Percentiles rank a stretch among this genome's conserved stretches.
phyloP scores from a whole-genome alignment of 2,113 vertebrate species.

The Benitochromis conjunctus region DNA sequence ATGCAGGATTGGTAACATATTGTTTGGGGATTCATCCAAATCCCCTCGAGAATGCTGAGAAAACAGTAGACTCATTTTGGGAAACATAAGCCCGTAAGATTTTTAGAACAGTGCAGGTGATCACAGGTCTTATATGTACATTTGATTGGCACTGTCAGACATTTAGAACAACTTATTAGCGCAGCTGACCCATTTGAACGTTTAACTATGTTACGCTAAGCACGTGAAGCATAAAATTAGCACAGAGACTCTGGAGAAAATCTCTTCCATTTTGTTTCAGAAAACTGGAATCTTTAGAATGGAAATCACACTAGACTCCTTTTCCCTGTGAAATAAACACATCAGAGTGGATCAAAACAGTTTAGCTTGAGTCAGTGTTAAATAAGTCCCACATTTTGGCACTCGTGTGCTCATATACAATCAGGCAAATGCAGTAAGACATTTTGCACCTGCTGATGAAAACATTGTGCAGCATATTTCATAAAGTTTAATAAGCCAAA shows the following conservation, averaged over 20 bases:
- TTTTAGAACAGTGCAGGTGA: conserved; percentile 19
- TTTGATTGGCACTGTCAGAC: conserved; percentile 40
- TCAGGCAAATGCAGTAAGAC: background rate
- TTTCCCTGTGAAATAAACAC: background rate
- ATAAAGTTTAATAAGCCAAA: background rate
- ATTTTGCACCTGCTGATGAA: background rate
- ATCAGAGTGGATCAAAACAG: background rate
- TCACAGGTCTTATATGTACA: conserved; percentile 28
- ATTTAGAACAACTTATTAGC: conserved; percentile 35
- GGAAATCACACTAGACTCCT: background rate
- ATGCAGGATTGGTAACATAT: background rate
- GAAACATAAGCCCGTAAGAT: conserved; percentile 46
- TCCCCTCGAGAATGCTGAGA: background rate
- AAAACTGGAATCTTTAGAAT: background rate
- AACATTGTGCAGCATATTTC: background rate
- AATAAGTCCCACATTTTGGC: background rate
- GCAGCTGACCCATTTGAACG: conserved; percentile 33
- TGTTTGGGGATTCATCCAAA: background rate
- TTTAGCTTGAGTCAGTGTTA: background rate
- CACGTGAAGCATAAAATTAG: background rate
- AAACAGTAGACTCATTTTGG: conserved; percentile 25
- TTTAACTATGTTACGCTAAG: background rate
- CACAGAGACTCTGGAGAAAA: background rate
- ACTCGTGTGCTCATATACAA: background rate
- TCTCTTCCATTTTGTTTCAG: background rate